Evolutionary conservation across 2,113 vertebrate genomes (phyloP).

Genomic region (Willisornis vidua): DNA sequence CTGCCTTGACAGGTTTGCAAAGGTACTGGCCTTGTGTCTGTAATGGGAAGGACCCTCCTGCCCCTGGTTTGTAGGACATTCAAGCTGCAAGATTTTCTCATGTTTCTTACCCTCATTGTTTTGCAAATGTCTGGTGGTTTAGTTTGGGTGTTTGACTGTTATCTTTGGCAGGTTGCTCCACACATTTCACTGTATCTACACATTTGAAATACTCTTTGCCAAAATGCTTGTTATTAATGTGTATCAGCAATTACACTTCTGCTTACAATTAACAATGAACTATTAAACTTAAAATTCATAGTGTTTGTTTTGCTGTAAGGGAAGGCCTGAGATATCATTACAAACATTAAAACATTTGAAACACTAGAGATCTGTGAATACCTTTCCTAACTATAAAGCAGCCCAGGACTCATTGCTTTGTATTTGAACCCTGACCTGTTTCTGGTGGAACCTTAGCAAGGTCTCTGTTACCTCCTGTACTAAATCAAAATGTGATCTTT

Average conservation of each 20-base stretch:
- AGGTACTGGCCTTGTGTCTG: background rate
- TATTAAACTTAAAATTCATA: background rate
- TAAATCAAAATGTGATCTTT: conserved; percentile 10
- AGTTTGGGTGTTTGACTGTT: background rate
- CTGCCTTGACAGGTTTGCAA: background rate
- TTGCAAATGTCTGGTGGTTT: background rate
- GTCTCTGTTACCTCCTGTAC: background rate
- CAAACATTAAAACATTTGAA: background rate
- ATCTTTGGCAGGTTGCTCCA: background rate
- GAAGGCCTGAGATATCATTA: background rate
- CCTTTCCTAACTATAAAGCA: background rate
- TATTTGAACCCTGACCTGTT: background rate
- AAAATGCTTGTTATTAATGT: background rate
- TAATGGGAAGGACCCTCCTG: fast-evolving
- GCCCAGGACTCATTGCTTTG: background rate
- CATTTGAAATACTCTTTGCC: background rate
- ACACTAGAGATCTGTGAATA: background rate
- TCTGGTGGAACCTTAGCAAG: background rate
- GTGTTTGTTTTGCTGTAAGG: background rate
- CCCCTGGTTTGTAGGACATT: background rate
- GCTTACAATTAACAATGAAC: background rate
- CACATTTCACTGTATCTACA: background rate
- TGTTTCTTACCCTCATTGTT: background rate
- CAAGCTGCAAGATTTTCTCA: background rate
- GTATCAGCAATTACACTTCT: background rate